These are phyloP conservation scores for Podarcis raffonei DNA, from an alignment of 2,113 vertebrate species.

Conservation along the genomic window DNA sequence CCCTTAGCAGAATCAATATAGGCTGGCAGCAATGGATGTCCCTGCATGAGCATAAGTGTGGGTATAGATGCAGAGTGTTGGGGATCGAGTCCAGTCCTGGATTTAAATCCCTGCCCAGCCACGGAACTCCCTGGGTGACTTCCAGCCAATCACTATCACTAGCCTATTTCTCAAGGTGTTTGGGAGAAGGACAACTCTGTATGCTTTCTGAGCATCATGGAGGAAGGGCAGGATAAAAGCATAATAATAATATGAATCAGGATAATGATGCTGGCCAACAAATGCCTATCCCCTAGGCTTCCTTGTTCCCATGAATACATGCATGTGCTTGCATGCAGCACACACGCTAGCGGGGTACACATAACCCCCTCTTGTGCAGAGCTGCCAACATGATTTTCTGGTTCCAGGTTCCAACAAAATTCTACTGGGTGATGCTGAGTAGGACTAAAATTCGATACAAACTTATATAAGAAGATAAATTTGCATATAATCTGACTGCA, in stretches of 20 bases:
- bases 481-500: too few relatives aligned
- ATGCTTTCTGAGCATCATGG: background rate
- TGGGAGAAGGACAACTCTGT: background rate
- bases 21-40: background rate
- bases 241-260: background rate
- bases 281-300: background rate
- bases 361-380: background rate
- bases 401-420: too few relatives aligned
- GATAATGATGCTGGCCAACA: background rate
- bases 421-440: too few relatives aligned
- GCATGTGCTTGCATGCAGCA: too few relatives aligned
- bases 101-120: background rate
- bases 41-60: too few relatives aligned
- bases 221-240: background rate
- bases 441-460: too few relatives aligned
- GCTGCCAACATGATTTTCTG: too few relatives aligned
- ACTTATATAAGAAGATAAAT: too few relatives aligned
- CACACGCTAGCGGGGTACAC: background rate
- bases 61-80: background rate
- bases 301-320: background rate
- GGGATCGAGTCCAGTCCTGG: background rate
- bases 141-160: background rate
- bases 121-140: background rate
- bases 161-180: background rate
- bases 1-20: background rate